Percentiles rank a stretch among this genome's conserved stretches.
Evolutionary conservation across 2,113 vertebrate species (phyloP).

Genomic region (Pristiophorus japonicus): DNA sequence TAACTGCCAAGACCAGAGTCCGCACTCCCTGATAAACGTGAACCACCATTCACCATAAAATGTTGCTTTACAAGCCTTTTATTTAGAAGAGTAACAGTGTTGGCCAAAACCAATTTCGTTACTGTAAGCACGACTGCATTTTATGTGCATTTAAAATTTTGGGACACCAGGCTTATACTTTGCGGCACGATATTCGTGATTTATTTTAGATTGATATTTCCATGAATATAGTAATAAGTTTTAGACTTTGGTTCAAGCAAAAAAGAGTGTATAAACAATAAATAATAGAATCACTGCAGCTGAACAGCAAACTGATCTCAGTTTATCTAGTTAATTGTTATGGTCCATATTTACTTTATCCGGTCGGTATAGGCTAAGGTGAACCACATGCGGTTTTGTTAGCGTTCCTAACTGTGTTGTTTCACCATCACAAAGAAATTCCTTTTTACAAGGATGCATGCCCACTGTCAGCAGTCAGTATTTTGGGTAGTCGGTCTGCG

Average conservation of each 20-base stretch:
- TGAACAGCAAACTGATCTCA: not conserved
- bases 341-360: not conserved
- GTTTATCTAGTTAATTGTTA: not conserved
- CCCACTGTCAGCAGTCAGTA: not conserved
- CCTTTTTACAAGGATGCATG: not conserved
- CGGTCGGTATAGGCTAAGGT: not conserved
- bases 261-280: not conserved
- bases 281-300: not conserved
- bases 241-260: not conserved
- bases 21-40: not conserved
- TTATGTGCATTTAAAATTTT: not conserved
- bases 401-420: not conserved
- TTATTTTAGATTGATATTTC: not conserved
- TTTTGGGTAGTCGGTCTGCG: not conserved
- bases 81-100: not conserved
- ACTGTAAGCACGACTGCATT: not conserved
- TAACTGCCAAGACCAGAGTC: not conserved
- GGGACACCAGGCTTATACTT: not conserved
- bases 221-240: not conserved
- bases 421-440: not conserved
- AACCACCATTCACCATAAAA: not conserved
- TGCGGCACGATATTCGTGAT: not conserved
- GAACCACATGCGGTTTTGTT: not conserved
- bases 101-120: not conserved
- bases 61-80: not conserved